Evolutionary conservation across 1,140 invertebrate species (phyloP).

Genomic region (Bombus waltoni): DNA sequence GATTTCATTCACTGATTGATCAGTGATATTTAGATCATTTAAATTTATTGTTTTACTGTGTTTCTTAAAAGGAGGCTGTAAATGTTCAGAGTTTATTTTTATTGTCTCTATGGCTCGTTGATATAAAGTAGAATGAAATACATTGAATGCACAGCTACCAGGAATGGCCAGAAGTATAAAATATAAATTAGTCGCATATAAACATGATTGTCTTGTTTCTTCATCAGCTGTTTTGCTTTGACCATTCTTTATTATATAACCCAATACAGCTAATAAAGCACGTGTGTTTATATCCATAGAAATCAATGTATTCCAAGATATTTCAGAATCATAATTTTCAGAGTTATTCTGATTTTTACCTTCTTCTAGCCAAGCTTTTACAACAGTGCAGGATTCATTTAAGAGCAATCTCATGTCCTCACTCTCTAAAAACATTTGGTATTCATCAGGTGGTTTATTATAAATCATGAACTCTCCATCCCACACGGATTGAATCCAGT

Average conservation of each 20-base stretch:
- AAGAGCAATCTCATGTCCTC: constrained; percentile 75
- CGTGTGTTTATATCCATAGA: constrained; percentile 81
- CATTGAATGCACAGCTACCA: constrained; percentile 84
- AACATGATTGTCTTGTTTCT: constrained; percentile 75
- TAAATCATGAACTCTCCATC: constrained; percentile 81
- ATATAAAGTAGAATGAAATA: constrained; percentile 85
- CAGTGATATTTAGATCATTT: constrained; percentile 69
- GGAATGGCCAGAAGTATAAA: constrained; percentile 82
- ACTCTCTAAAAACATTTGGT: constrained; percentile 78
- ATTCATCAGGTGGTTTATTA: constrained; percentile 80
- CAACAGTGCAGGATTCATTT: constrained; percentile 64
- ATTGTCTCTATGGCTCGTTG: constrained; percentile 82
- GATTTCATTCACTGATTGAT: constrained; percentile 29
- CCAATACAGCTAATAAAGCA: constrained; percentile 82
- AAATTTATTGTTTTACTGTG: constrained; percentile 55
- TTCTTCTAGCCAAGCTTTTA: constrained; percentile 72
- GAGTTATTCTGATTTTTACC: constrained; percentile 41
- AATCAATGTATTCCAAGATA: constrained; percentile 84
- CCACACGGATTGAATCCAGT: constrained; percentile 83
- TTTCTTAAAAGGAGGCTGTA: constrained; percentile 65
- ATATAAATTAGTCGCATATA: constrained; percentile 82
- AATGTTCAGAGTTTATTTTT: constrained; percentile 71
- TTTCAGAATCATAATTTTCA: constrained; percentile 63
- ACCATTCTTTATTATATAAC: constrained; percentile 82
- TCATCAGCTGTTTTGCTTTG: constrained; percentile 74